Conservation (phyloP, 2,888 invertebrate genomes). For the Salpingus planirostris region DNA sequence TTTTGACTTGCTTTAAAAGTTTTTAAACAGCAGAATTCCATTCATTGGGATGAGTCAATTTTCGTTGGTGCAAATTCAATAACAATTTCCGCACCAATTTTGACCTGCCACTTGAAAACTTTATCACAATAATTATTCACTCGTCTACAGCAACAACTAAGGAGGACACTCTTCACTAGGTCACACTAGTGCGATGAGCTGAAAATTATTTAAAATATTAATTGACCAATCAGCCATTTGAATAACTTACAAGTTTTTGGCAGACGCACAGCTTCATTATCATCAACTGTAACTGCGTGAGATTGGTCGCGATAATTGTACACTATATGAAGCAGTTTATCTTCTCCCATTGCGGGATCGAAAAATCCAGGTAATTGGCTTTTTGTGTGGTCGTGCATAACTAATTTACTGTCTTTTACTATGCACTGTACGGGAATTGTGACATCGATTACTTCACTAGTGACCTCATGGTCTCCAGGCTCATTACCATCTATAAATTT, state of each 20-base stretch:
- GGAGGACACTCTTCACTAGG: slow-evolving; percentile 23
- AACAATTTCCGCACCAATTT: slow-evolving; percentile 17
- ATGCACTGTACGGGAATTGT: slow-evolving; percentile 92
- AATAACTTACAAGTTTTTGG: slow-evolving; percentile 61
- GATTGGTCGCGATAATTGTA: slow-evolving; percentile 74
- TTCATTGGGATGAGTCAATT: no score
- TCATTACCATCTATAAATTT: slow-evolving; percentile 19
- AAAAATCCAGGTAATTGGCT: slow-evolving; percentile 93
- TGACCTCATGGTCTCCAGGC: slow-evolving; percentile 23
- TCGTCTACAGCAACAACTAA: slow-evolving; percentile 6
- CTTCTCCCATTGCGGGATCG: slow-evolving; percentile 90
- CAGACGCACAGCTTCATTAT: slow-evolving; percentile 71
- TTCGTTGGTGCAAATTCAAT: slow-evolving; percentile 19
- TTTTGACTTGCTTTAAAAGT: slow-evolving; percentile 8
- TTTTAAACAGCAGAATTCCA: slow-evolving; percentile 11
- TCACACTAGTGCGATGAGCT: slow-evolving; percentile 38
- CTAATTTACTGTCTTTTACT: slow-evolving; percentile 82
- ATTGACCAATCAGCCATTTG: no score
- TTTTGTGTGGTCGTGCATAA: slow-evolving; percentile 81
- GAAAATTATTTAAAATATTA: no score
- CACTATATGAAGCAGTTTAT: slow-evolving; percentile 76
- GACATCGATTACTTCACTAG: slow-evolving; percentile 71
- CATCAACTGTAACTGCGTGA: slow-evolving; percentile 72
- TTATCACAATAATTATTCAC: slow-evolving; percentile 15
- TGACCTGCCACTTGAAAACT: slow-evolving; percentile 15